Conservation (phyloP, 2,888 invertebrate genomes). For the Eupsilia transversa region DNA sequence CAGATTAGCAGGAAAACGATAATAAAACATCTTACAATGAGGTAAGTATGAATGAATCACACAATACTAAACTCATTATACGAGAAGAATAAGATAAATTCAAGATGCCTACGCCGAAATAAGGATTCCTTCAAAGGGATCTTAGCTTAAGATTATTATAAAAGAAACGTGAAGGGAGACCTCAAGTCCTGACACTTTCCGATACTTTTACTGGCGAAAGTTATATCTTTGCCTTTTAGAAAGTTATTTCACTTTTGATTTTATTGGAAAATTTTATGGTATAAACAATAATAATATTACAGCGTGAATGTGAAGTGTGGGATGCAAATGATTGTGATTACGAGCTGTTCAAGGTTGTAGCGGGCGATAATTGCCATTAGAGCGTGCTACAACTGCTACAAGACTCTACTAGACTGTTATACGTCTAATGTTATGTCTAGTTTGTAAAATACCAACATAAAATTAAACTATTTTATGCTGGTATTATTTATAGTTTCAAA, state of each 20-base stretch:
- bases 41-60: constrained; percentile 23
- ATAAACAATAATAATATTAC: constrained; percentile 53
- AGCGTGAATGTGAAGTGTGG: constrained; percentile 72
- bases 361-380: constrained; percentile 78
- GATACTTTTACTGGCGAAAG: constrained; percentile 59
- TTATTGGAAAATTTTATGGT: constrained; percentile 20
- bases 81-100: constrained; percentile 20
- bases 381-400: constrained; percentile 66
- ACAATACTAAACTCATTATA: constrained; percentile 9
- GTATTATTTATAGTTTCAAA: too few relatives aligned
- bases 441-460: constrained; percentile 45
- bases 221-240: constrained; percentile 42
- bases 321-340: constrained; percentile 83
- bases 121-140: constrained; percentile 22
- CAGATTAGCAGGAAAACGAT: constrained; percentile 16
- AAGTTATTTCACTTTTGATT: constrained; percentile 48
- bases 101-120: constrained; percentile 14
- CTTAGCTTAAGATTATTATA: constrained; percentile 14
- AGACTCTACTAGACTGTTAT: constrained; percentile 42
- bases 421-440: constrained; percentile 33
- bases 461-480: constrained; percentile 38
- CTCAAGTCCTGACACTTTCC: constrained; percentile 49
- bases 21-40: constrained; percentile 15
- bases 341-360: constrained; percentile 79
- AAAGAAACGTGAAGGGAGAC: constrained; percentile 41